Evolutionary conservation across 2,113 vertebrate species (phyloP), one percentile per base, ranked within the genome.

Genomic region (Serinus canaria): DNA sequence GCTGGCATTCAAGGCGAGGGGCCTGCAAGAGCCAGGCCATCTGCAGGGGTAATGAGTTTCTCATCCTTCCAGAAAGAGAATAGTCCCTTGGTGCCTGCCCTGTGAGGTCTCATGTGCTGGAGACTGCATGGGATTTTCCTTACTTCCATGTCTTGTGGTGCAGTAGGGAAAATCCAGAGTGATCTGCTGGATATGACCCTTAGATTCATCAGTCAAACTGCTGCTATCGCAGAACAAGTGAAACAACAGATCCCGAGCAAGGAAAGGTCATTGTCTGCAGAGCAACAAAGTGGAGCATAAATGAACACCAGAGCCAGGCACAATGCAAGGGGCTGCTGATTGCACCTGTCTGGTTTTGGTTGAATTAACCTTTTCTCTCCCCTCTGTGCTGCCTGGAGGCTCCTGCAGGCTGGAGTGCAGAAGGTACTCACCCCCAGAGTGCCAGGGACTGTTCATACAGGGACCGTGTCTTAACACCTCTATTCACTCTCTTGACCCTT

Each of bases 61-160:
- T 90, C 90, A 95, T 91, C 82, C 85, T 77, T 88, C 67, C 72
- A 50, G 95, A 94, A 97, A 95, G 91, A 22, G 74, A 93, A 92
- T 83, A 94, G 88, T 94, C 93, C 92, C 90, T 79, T 10, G 0
- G 82, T 88, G 87, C 84, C 82, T 87, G 83, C 63, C 80, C 84
- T 2, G 0, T 46, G 60, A 55, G 50, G 87, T 56, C 49, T 87
- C 78, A 22, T 82, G 70, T 60, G 66, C 58, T 79, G 87, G 64
- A 81, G 46, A 9, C 81, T 95, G 91, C 84, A 43, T 89, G 63
- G 64, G 82, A 89, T 89, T 89, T 91, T 90, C 82, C 91, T 83
- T 20, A 86, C 87, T 58, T 83, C 63, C 59, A 10, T 78, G 72
- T 81, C 52, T 52, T 52, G 58, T 15, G 2, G 53, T 83, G 66